Conservation (phyloP, 2,113 vertebrate species). For the Azemiops feae region DNA sequence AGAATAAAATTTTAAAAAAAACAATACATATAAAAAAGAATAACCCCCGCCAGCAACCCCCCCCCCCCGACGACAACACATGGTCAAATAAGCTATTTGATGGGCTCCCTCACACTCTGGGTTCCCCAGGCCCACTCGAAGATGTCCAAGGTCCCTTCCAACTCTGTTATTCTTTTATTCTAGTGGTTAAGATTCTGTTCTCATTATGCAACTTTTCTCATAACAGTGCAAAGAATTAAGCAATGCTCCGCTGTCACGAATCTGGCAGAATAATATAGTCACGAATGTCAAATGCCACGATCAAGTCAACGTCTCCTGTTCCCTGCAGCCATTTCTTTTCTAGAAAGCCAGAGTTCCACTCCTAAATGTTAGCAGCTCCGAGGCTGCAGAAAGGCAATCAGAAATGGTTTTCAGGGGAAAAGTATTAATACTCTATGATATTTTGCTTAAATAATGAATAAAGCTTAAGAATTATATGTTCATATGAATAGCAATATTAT, state of each 20-base stretch:
- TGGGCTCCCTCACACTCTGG: too few species aligned
- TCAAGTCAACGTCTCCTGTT: conserved; percentile 13
- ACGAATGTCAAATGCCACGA: neutral
- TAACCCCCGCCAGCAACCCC: too few species aligned
- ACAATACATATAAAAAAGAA: too few species aligned
- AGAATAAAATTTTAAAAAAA: too few species aligned
- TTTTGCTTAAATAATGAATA: too few species aligned
- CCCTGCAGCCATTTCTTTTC: conserved; percentile 2
- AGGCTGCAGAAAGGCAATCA: conserved; percentile 17
- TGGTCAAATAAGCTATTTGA: too few species aligned
- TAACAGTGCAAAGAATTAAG: neutral
- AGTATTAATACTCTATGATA: too few species aligned
- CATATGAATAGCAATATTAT: too few species aligned
- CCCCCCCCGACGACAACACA: too few species aligned
- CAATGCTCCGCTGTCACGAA: neutral
- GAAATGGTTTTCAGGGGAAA: neutral
- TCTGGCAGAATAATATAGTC: conserved; percentile 1
- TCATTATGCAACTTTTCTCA: neutral
- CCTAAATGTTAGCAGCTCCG: neutral
- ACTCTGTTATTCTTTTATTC: neutral
- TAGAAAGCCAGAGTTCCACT: neutral
- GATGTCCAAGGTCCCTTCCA: too few species aligned
- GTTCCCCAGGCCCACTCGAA: too few species aligned
- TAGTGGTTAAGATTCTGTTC: neutral
- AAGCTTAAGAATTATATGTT: too few species aligned